Evolutionary conservation across 2,888 invertebrate species (phyloP).

Genomic region (Tetheella fluctuosa): DNA sequence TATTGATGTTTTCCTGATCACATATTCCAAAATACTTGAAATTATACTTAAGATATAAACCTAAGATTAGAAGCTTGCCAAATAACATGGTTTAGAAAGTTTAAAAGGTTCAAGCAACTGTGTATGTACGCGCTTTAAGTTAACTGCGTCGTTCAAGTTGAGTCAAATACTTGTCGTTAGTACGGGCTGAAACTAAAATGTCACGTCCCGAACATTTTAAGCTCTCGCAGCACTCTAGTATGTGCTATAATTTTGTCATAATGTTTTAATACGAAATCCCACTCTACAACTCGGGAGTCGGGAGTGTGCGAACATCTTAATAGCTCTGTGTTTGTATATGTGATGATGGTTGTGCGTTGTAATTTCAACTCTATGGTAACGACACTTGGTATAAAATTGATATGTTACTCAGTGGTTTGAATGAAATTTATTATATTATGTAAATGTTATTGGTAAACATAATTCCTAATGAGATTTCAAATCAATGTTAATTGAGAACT

Average conservation of each 20-base stretch:
- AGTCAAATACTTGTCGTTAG: slow-evolving; percentile 59
- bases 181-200: slow-evolving; percentile 59
- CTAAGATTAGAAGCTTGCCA: background rate
- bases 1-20: too few species aligned
- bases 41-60: background rate
- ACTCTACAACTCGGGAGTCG: slow-evolving; percentile 20
- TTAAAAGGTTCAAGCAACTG: slow-evolving; percentile 15
- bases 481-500: background rate
- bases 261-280: slow-evolving; percentile 60
- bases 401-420: background rate
- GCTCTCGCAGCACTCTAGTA: slow-evolving; percentile 47
- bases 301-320: slow-evolving; percentile 13
- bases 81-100: background rate
- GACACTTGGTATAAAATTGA: background rate
- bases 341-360: background rate
- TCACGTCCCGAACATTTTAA: slow-evolving; percentile 66
- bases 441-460: background rate
- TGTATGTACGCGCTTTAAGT: slow-evolving; percentile 28
- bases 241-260: slow-evolving; percentile 58
- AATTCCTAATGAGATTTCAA: background rate
- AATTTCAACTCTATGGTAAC: slow-evolving; percentile 6
- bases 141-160: slow-evolving; percentile 39
- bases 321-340: slow-evolving; percentile 12
- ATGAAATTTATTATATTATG: background rate
- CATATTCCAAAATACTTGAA: background rate